Base-by-base conservation (phyloP, 2,888 invertebrate genomes). In the Neoascia interrupta region DNA sequence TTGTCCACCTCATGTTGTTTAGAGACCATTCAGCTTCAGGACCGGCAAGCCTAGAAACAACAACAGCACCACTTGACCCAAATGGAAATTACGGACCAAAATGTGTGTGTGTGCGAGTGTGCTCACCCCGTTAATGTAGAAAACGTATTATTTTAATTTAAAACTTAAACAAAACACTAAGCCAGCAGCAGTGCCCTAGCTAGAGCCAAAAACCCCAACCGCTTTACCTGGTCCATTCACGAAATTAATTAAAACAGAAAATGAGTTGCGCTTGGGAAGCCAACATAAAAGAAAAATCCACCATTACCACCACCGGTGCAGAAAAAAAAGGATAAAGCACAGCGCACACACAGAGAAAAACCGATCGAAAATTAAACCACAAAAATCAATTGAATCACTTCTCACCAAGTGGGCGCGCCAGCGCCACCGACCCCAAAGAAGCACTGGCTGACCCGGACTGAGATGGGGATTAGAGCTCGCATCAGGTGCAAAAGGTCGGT, bases 331-430 rank as follows among this genome's bases (percentile, higher is more conserved):
- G n/a, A 8, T n/a, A 26, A 8, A 26, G 8, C 19, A 5, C 64
- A 51, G n/a, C 43, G 34, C 53, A 8, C 11, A n/a, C 21, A 11
- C 3, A 41, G 39, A 63, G 54, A 18, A 21, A 47, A 68, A 56
- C 66, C 54, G 56, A 79, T 79, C 66, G 72, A 79, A 79, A 74
- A 79, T 79, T 66, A 72, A 79, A 79, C 76, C 76, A 58, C 76
- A 79, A 79, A 72, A 79, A 79, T 72, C 76, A 72, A 79, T 79
- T 66, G 72, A 72, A 79, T 79, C 72, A 79, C 76, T 76, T 60
- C 72, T 60, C 58, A 39, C 54, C 54, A 66, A 61, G 36, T 68
- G 56, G 43, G 15, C 56, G 31, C 41, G 41, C 28, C 19, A 23
- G n/a, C 26, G 8, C 8, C 43, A 21, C 26, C 16, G 47, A 54